Base-by-base conservation (phyloP, 2,113 vertebrate species). In the Tychaedon coryphoeus region DNA sequence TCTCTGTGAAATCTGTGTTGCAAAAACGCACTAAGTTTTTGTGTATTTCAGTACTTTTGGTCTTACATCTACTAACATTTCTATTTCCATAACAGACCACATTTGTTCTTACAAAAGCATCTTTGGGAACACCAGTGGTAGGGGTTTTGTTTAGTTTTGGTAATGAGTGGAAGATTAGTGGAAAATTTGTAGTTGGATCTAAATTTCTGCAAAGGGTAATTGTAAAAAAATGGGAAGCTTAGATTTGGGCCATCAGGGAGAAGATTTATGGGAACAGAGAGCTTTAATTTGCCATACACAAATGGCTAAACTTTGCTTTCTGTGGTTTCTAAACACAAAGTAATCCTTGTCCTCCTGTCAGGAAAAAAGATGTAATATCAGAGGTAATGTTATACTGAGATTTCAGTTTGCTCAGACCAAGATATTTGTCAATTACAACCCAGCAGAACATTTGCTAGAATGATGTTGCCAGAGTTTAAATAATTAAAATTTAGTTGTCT, bases 401-500 rank as follows among this genome's bases (percentile, higher is more conserved):
- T 48, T 73, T 93, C 8, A 0, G 73, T 82, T 92, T 5, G 17
- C 73, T 92, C 48, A 71, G 56, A 77, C 51, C 47, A 28, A 61
- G 64, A 45, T 88, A 72, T 70, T 65, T 94, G 48, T 71, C 84
- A 78, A 45, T 88, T 94, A 69, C 8, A 91, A 48, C 34, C 34
- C 51, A 45, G 62, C 26, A 90, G 48, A 79, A 61, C 71, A 60
- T 57, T 94, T 88, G 64, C 60, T 73, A 34, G 22, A 40, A 25
- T 58, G 58, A 79, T 71, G 28, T 66, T 80, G 56, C 47, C 67
- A 58, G 60, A 62, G 29, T 61, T 89, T 96, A 83, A 95, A 91
- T 97, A 93, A 96, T 94, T 95, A 71, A 96, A 95, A 82, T 64
- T 29, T 2, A 61, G 12, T 91, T 61, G 56, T 69, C 40, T 65